phyloP scores from a whole-genome alignment of 2,888 invertebrate species.

The Cephus rjabovi region DNA sequence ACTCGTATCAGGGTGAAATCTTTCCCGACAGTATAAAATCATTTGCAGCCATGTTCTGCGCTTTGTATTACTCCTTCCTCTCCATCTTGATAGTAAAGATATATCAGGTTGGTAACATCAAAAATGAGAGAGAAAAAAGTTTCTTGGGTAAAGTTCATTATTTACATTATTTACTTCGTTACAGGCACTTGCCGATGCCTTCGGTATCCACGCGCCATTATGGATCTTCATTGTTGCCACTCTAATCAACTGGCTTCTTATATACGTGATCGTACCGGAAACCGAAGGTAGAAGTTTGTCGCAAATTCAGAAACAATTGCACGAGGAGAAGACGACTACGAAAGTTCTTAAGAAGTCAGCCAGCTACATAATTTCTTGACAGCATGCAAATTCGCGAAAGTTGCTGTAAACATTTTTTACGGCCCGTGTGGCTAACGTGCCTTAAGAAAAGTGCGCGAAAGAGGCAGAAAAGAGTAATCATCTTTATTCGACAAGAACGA shows the following conservation, averaged over 20 bases:
- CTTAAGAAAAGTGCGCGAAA: neutral
- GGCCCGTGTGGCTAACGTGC: neutral
- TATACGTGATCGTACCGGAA: constrained; percentile 61
- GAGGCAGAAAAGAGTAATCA: neutral
- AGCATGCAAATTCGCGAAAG: neutral
- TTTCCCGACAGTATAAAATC: constrained; percentile 60
- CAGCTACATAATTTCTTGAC: constrained; percentile 11
- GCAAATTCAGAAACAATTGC: constrained; percentile 56
- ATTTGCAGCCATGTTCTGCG: constrained; percentile 54
- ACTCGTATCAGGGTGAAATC: constrained; percentile 61
- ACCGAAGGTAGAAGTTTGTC: constrained; percentile 63
- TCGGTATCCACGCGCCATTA: constrained; percentile 54
- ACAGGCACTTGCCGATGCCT: constrained; percentile 49
- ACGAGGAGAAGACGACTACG: constrained; percentile 23
- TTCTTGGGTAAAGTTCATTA: neutral
- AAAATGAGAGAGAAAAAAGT: neutral
- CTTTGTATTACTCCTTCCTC: constrained; percentile 57
- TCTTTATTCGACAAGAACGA: neutral
- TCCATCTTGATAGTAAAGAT: constrained; percentile 53
- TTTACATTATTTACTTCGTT: constrained; percentile 5
- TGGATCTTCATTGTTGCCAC: constrained; percentile 54
- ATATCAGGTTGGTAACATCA: constrained; percentile 52
- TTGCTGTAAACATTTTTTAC: neutral
- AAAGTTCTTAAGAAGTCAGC: constrained; percentile 14
- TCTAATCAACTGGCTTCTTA: constrained; percentile 52